Conservation (phyloP, 1,140 invertebrate genomes). For the Neodiprion lecontei region DNA sequence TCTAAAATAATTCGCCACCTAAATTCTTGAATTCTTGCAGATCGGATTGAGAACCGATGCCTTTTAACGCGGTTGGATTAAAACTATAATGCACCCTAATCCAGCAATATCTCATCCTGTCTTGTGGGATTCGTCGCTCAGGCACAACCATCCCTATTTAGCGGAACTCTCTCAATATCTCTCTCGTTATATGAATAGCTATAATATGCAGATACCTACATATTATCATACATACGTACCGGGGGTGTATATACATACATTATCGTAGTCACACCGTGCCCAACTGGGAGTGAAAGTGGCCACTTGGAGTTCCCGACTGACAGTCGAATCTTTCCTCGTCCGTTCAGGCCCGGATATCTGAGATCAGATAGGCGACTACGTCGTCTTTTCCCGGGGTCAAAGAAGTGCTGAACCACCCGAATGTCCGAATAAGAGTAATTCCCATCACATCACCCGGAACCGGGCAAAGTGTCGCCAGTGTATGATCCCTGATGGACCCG, state of each 20-base stretch:
- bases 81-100: conserved; percentile 56
- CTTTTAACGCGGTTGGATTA: conserved; percentile 48
- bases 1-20: no score
- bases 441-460: not conserved
- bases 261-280: not conserved
- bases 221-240: not conserved
- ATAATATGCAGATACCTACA: no score
- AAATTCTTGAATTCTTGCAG: no score
- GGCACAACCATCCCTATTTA: conserved; percentile 49
- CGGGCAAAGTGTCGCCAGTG: not conserved
- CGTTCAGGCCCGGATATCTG: not conserved
- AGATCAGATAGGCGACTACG: not conserved
- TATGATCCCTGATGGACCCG: conserved; percentile 6
- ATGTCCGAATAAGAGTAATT: not conserved
- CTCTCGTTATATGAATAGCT: not conserved
- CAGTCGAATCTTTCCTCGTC: not conserved
- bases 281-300: no score
- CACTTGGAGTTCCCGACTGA: not conserved
- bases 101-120: conserved; percentile 54
- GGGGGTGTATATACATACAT: not conserved
- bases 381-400: not conserved
- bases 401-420: not conserved
- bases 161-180: conserved; percentile 33
- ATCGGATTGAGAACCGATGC: conserved; percentile 42
- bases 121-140: conserved; percentile 52